phyloP scores from a whole-genome alignment of 2,113 vertebrate genomes.

The Petrocephalus microphthalmus region DNA sequence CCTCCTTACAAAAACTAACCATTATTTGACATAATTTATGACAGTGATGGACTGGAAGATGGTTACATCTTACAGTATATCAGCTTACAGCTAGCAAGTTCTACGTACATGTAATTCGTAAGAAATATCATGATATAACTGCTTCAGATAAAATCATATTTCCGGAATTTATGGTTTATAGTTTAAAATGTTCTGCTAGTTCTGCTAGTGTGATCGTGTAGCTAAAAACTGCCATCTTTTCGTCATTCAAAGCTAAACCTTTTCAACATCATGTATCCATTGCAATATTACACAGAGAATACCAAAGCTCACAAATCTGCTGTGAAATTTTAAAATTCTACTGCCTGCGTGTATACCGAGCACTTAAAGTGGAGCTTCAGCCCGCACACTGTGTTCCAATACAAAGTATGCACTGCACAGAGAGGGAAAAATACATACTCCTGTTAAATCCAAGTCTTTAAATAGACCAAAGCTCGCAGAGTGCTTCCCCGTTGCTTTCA shows the following conservation, averaged over 20 bases:
- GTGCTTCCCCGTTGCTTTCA: not conserved
- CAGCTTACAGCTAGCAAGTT: not conserved
- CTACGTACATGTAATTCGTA: not conserved
- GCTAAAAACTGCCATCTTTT: not conserved
- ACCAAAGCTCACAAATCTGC: not conserved
- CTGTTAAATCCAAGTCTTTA: not conserved
- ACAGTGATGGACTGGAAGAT: not conserved
- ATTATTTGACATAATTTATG: not conserved
- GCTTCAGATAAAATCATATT: not conserved
- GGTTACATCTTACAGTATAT: not conserved
- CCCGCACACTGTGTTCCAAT: not conserved
- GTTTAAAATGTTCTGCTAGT: not conserved
- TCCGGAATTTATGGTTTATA: not conserved
- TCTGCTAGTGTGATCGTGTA: not conserved
- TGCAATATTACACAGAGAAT: not conserved
- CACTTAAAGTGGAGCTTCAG: not conserved
- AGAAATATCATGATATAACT: not conserved
- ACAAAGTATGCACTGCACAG: not conserved
- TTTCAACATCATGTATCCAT: not conserved
- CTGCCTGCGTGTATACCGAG: not conserved
- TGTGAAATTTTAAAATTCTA: not conserved
- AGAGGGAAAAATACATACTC: not conserved
- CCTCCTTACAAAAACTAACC: not conserved
- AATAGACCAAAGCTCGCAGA: not conserved
- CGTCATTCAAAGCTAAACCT: not conserved